Evolutionary conservation across 2,888 invertebrate genomes (phyloP).

Genomic region (Iselma pallidipennis): DNA sequence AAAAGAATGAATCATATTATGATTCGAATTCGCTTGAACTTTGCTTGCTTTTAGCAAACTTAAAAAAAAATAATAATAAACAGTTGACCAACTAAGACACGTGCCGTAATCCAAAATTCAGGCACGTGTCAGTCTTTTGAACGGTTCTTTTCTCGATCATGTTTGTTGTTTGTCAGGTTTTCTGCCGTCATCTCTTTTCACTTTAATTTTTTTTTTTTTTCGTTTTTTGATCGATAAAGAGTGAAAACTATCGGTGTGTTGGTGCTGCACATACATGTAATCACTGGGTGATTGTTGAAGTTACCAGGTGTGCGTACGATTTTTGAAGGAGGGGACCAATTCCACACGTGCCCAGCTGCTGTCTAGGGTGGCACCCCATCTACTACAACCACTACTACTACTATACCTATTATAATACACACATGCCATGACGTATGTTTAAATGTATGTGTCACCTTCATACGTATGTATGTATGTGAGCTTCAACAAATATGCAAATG

Average conservation of each 20-base stretch:
- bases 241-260: not conserved
- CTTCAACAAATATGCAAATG: conserved; percentile 24
- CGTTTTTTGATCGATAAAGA: not conserved
- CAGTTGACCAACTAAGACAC: no score
- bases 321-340: conserved; percentile 31
- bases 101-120: not conserved
- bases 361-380: conserved; percentile 48
- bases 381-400: no score
- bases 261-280: conserved; percentile 30
- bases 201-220: not conserved
- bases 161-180: not conserved
- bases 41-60: no score
- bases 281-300: conserved; percentile 39
- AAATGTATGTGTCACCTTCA: conserved; percentile 45
- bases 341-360: conserved; percentile 50
- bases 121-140: not conserved
- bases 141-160: not conserved
- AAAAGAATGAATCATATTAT: not conserved
- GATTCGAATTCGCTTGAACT: no score
- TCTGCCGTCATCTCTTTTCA: no score
- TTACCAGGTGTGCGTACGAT: conserved; percentile 34
- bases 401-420: not conserved
- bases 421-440: conserved; percentile 49
- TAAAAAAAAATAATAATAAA: no score
- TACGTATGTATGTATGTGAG: conserved; percentile 8